Evolutionary conservation across 1,140 invertebrate species (phyloP), one percentile per base, ranked within the genome.

Genomic region (Marisa cornuarietis): DNA sequence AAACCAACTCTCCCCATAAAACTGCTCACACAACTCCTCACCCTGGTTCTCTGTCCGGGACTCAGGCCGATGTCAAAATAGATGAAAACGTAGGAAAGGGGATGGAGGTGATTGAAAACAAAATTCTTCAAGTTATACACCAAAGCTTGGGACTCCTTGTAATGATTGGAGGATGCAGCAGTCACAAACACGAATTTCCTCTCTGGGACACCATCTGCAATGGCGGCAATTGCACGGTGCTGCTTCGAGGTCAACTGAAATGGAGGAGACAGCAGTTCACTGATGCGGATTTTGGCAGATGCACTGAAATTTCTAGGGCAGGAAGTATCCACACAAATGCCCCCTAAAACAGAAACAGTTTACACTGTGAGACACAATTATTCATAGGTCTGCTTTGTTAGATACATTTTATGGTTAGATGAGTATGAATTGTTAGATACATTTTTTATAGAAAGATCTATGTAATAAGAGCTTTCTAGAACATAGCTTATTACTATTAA

Each of bases 111-210:
- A 63, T 3, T 20, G 65, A 77, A 69, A 63, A 77, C 24, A 49
- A 54, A 77, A 13, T 77, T 22, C 22, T 51, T 51, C 63, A 77
- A 8, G 65, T 62, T 77, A 63, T 65, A 69, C 1, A 77, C 76
- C 42, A 77, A 42, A 11, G 76, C 76, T 63, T 77, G 76, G 16
- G 65, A 77, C 51, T 77, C 76, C n/a, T 77, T 68, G 76, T 68
- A 77, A 65, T 77, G 76, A 63, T 77, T 77, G 16, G 76, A 77
- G 65, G 76, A 77, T 16, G 76, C 76, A 6, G 76, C 76, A 18
- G 76, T 77, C 26, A 77, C 65, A n/a, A 77, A 77, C 8, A 77
- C 5, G 51, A 66, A 77, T 20, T 69, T 77, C 76, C 26, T 66
- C 22, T 24, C n/a, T 51, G 10, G 42, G 26, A 69, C n/a, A 22